Evolutionary conservation across 64 coral and sea anemone species (phyloP).

Genomic region (Actinia equina): DNA sequence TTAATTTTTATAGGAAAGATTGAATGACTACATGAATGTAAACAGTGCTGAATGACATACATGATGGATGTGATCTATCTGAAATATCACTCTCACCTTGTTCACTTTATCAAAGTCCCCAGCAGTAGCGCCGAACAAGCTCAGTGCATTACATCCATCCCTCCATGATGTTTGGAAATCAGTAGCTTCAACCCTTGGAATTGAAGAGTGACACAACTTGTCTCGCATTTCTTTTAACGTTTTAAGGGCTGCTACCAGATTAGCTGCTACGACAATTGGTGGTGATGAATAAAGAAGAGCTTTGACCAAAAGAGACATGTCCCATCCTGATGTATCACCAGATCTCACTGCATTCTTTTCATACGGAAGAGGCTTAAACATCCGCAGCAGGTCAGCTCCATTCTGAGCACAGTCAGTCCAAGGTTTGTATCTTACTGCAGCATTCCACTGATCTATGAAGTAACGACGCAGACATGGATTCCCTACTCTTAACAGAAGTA

Average conservation of each 20-base stretch:
- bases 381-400: background rate
- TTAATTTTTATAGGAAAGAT: no score
- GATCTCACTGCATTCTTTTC: background rate
- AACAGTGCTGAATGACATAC: no score
- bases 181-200: background rate
- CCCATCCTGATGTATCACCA: background rate
- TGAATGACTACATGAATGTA: no score
- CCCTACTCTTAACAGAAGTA: background rate
- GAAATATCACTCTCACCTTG: background rate
- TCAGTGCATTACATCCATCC: background rate
- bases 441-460: background rate
- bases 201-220: background rate
- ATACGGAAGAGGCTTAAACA: background rate
- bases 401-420: constrained; percentile 10
- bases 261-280: background rate
- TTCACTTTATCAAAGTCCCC: background rate
- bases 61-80: no score
- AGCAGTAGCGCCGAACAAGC: background rate
- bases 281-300: background rate
- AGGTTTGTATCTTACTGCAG: background rate
- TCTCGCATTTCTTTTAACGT: background rate
- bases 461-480: background rate
- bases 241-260: background rate
- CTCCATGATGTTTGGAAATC: background rate
- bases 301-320: background rate